Evolutionary conservation across 2,797 vertebrate genomes (phyloP).

Genomic region (Anniella stebbinsi): DNA sequence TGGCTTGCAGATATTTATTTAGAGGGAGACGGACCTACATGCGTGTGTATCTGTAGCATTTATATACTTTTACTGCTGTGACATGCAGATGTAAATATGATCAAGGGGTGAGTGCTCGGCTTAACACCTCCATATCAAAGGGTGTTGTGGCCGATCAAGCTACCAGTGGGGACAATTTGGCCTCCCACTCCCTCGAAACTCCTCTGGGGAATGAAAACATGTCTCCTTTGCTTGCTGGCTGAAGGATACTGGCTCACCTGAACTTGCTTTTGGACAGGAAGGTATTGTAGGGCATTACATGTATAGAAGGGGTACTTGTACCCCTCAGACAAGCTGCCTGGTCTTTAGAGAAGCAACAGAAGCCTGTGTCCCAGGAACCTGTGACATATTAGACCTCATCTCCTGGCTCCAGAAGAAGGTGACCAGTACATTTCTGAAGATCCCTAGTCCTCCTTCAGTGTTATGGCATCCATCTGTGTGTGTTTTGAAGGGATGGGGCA

Average conservation of each 20-base stretch:
- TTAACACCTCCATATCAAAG: conserved; percentile 67
- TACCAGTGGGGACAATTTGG: conserved; percentile 37
- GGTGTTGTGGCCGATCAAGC: conserved; percentile 41
- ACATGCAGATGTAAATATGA: conserved; percentile 58
- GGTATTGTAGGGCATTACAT: conserved; percentile 13
- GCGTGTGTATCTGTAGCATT: conserved; percentile 33
- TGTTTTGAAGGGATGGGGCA: not conserved
- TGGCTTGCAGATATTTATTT: conserved; percentile 36
- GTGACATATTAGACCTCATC: not conserved
- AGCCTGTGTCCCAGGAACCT: not conserved
- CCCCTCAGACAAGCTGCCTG: conserved; percentile 13
- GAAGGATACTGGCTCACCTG: not conserved
- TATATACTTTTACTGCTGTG: conserved; percentile 71
- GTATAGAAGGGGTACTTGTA: not conserved
- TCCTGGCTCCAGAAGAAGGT: not conserved
- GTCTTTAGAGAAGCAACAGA: not conserved
- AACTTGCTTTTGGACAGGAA: conserved; percentile 10
- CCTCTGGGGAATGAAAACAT: conserved; percentile 32
- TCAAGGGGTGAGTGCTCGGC: conserved; percentile 54
- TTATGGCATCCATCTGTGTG: not conserved
- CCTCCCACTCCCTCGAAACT: conserved; percentile 28
- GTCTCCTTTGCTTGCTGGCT: conserved; percentile 18
- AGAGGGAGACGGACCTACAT: conserved; percentile 42
- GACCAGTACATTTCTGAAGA: not conserved
- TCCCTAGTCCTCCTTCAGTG: not conserved